Base-by-base conservation (phyloP, 23 tunicate species). In the Oikopleura albicans region DNA sequence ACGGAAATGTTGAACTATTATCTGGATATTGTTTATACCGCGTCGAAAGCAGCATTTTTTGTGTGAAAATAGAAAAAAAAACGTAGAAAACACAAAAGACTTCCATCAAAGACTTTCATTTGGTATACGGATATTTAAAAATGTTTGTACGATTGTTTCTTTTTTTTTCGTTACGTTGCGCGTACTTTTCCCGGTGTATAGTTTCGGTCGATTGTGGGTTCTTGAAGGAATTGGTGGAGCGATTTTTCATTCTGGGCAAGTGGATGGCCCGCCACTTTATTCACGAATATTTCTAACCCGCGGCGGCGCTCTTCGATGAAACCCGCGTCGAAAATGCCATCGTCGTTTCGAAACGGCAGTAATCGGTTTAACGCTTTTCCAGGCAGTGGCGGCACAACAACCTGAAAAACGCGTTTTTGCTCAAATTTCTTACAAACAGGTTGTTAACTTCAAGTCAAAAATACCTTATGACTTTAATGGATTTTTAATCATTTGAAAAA, bases 231-330 rank as follows among this genome's bases (percentile, higher is more conserved):
- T 90, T 90, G 88, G 76, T 92, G 97, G 38, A 92, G 87, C 49
- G 94, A 92, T 39, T 41, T 86, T 41, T 92, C 97, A 66, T 92
- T 92, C 83, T 92, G 97, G n/a, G 97, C 97, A 1, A 92, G 66
- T 22, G 97, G 97, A 76, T 92, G 97, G 38, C 97, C 97, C 27
- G 97, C 97, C 27, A 92, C 91, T 57, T 90, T 92, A 86, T 92
- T 92, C 40, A 92, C 87, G 86, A 92, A 92, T n/a, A 87, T 85
- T 90, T 92, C 97, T 84, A 92, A 83, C 0, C 86, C 94, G 79
- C 88, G 91, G 56, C 97, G 83, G 29, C 97, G 40, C 79, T 90
- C 97, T 66, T 92, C 97, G 66, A 92, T 90, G 40, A 92, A 92
- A 39, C 57, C 86, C 0, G 91, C 91, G 34, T 87, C 85, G 40